These are phyloP conservation scores for Drosophila crucigera DNA, from an alignment of 2,888 invertebrate species.

Conservation along the genomic window DNA sequence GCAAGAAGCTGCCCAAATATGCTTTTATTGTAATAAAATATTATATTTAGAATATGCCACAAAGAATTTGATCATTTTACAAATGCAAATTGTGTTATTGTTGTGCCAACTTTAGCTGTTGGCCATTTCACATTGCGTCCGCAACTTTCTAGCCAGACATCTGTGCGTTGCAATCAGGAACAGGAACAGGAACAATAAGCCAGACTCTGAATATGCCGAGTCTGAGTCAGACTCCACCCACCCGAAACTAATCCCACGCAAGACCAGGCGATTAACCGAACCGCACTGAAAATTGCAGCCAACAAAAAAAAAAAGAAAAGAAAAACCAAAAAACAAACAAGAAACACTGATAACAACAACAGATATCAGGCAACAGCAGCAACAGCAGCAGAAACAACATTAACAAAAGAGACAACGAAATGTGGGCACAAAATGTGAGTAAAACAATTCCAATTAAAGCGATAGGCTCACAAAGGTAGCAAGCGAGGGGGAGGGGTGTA, in stretches of 20 bases:
- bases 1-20: neutral
- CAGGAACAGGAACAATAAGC: conserved; percentile 58
- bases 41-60: neutral
- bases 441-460: conserved; percentile 73
- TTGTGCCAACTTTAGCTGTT: conserved; percentile 2
- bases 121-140: conserved; percentile 11
- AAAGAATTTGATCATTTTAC: neutral
- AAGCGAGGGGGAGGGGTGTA: neutral
- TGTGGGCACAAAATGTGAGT: conserved; percentile 65
- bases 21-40: neutral
- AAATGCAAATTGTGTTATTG: conserved; percentile 11
- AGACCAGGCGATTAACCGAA: conserved; percentile 63
- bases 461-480: conserved; percentile 42
- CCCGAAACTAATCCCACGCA: conserved; percentile 61
- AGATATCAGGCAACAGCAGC: conserved; percentile 53
- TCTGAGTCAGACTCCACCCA: conserved; percentile 4
- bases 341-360: conserved; percentile 60
- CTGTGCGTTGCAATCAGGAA: conserved; percentile 65
- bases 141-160: conserved; percentile 61
- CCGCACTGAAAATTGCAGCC: conserved; percentile 65
- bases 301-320: conserved; percentile 8
- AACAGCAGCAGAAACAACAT: conserved; percentile 32
- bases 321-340: conserved; percentile 2
- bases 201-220: neutral
- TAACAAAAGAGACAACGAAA: conserved; percentile 56